Evolutionary conservation across 1,140 invertebrate genomes (phyloP).

Genomic region (Uloborus diversus): DNA sequence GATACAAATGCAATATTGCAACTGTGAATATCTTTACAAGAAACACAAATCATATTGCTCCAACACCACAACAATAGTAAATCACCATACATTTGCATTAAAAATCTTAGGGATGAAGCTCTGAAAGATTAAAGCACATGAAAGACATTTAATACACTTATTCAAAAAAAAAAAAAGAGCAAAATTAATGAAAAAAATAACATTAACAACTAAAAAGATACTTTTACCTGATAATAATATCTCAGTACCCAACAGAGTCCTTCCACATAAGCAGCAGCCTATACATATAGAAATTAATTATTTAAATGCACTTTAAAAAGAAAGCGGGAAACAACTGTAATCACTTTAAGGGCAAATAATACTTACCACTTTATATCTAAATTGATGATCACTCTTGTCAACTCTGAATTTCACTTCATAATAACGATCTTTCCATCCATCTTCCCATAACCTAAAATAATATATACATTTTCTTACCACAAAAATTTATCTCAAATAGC

Average conservation of each 20-base stretch:
- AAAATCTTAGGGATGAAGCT: too few relatives aligned
- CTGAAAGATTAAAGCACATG: too few relatives aligned
- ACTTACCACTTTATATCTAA: conserved; percentile 82
- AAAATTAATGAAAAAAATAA: not conserved
- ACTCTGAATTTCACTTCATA: conserved; percentile 98
- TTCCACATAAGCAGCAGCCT: conserved; percentile 88
- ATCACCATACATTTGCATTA: too few relatives aligned
- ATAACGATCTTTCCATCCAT: conserved; percentile 97
- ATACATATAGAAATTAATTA: not conserved
- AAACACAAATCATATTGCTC: too few relatives aligned
- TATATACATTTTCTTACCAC: conserved; percentile 9
- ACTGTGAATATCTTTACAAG: too few relatives aligned
- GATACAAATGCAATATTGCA: too few relatives aligned
- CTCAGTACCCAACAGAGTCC: conserved; percentile 98
- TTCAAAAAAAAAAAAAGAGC: too few relatives aligned
- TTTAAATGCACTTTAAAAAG: not conserved
- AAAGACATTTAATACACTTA: too few relatives aligned
- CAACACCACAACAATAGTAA: too few relatives aligned
- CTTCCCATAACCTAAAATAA: conserved; percentile 83
- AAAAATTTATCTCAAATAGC: too few relatives aligned
- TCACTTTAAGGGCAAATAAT: not conserved
- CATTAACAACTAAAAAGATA: not conserved
- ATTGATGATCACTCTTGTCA: conserved; percentile 78
- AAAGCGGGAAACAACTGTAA: not conserved
- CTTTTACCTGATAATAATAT: conserved; percentile 91